Base-by-base conservation (phyloP, 2,113 vertebrate genomes). In the Thryonomys swinderianus region DNA sequence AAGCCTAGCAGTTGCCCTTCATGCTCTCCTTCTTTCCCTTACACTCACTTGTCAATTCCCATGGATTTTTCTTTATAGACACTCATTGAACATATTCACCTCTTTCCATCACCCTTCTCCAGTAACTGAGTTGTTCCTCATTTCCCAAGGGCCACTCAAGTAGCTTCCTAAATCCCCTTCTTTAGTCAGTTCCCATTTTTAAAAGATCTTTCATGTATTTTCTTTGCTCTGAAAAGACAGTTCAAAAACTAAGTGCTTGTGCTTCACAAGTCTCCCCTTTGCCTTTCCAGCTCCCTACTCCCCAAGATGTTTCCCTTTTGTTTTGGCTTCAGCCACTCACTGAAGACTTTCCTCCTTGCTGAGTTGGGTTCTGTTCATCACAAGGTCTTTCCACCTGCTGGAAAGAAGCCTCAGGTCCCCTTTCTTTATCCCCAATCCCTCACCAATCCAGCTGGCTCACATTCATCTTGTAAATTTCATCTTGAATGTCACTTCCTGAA, bases 101-200 rank as follows among this genome's bases (percentile, higher is more conserved):
- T 62, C 37, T 66, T 27, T 48, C 25, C 13, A 7, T 18, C 5
- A 5, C 4, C 16, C 27, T 1, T 0, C 7, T 40, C 27, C 20
- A 10, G 4, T 25, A 17, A 37, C 4, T 1, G 34, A 67, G 42
- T 57, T 34, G 32, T 34, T 16, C 42, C 25, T n/a, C 4, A 4
- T 37, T 2, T 85, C 30, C 32, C 61, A 20, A 9, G 17, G 23
- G 25, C 32, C 27, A 34, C 3, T 10, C 3, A 5, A 32, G 34
- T 5, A 7, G 5, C 25, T 42, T 71, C 16, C 59, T 69, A n/a
- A 66, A 17, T 4, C 79, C 51, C 16, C 27, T 23, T 20, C 20
- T n/a, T 14, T 12, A 25, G 12, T 59, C 51, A 71, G 82, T 25
- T 42, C 17, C 85, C 14, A 20, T 13, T 37, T 79, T 61, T 20